These are phyloP conservation scores for Biston betularia DNA, from an alignment of 2,888 invertebrate genomes.

Conservation along the genomic window DNA sequence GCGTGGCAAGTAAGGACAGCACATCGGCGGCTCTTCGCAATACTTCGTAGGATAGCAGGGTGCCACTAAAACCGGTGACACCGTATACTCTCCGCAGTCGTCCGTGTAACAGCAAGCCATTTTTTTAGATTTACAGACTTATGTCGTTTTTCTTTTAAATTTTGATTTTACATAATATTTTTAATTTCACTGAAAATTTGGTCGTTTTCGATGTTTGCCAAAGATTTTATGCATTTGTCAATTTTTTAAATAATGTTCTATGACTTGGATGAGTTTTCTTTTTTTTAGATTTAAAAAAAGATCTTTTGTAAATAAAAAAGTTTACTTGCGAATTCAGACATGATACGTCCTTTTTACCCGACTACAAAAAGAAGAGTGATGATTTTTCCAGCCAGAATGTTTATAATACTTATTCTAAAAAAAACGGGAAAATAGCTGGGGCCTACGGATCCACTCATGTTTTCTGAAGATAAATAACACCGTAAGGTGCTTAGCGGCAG, in stretches of 20 bases:
- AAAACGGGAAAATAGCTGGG: neutral
- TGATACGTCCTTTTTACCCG: too few species aligned
- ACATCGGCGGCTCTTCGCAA: constrained; percentile 55
- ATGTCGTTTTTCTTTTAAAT: constrained; percentile 37
- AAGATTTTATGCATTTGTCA: constrained; percentile 23
- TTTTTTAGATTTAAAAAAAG: constrained; percentile 4
- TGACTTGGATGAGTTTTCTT: neutral
- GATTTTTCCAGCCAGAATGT: neutral
- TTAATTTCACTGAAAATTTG: constrained; percentile 30
- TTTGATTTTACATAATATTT: constrained; percentile 52
- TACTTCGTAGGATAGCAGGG: constrained; percentile 54
- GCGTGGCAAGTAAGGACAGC: constrained; percentile 63
- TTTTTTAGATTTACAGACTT: constrained; percentile 53
- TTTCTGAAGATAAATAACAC: too few species aligned
- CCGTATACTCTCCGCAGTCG: constrained; percentile 61
- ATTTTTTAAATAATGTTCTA: constrained; percentile 21
- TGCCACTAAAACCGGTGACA: constrained; percentile 64
- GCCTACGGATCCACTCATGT: too few species aligned
- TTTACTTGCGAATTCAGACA: too few species aligned
- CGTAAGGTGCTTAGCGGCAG: too few species aligned
- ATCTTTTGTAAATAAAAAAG: neutral
- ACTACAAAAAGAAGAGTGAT: too few species aligned
- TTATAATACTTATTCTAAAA: neutral
- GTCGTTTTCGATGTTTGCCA: constrained; percentile 34
- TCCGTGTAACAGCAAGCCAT: constrained; percentile 68